Conservation (phyloP, 2,797 vertebrate genomes). For the Pantherophis alleghaniensis region DNA sequence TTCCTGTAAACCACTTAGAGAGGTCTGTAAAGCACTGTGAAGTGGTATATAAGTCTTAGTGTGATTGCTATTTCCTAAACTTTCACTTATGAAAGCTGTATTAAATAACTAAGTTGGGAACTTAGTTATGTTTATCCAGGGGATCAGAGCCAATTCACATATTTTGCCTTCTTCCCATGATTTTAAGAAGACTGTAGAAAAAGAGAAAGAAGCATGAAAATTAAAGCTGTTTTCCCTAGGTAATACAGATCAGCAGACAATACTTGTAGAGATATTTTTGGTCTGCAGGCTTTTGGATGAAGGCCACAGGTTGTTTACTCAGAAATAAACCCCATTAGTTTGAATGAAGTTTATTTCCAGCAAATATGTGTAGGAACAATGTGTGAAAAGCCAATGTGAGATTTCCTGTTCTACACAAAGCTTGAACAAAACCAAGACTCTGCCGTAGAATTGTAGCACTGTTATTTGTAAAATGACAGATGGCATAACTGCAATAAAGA, state of each 20-base stretch:
- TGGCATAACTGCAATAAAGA: neutral
- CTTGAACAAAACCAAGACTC: slow-evolving; percentile 18
- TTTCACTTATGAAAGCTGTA: neutral
- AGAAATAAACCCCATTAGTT: neutral
- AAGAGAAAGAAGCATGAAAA: neutral
- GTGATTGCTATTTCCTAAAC: neutral
- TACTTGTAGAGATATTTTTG: neutral
- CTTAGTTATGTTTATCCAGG: neutral
- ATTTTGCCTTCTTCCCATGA: neutral
- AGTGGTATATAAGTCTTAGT: too few relatives aligned
- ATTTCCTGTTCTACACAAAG: neutral
- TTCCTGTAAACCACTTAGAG: too few relatives aligned
- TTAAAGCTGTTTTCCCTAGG: neutral
- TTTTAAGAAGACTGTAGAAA: neutral
- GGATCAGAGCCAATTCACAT: neutral
- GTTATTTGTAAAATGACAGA: neutral
- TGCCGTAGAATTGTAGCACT: neutral
- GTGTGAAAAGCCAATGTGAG: neutral
- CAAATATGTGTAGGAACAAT: neutral
- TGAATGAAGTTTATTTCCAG: neutral
- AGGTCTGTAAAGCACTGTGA: too few relatives aligned
- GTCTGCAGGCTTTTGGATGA: neutral
- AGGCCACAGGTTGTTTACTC: neutral
- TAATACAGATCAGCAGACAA: neutral
- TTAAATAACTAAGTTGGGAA: neutral